Evolutionary conservation across 2,888 invertebrate genomes (phyloP).

Genomic region (Agriopis leucophaearia): DNA sequence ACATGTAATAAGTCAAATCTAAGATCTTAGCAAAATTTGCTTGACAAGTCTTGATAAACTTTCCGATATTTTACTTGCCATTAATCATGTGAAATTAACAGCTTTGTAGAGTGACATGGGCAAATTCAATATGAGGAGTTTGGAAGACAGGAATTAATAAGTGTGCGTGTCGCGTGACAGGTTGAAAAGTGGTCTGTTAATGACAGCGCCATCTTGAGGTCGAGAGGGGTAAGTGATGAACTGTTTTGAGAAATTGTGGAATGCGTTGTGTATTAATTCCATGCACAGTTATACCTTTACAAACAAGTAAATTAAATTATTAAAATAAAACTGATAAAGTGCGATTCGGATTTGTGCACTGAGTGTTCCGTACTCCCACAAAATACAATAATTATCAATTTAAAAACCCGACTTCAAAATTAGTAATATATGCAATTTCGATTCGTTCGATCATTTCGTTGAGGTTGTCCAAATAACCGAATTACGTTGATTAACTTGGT

Average conservation of each 20-base stretch:
- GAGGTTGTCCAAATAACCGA: too few relatives aligned
- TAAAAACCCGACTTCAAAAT: too few relatives aligned
- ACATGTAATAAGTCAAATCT: neutral
- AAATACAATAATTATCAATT: too few relatives aligned
- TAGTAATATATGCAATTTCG: too few relatives aligned
- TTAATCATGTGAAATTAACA: constrained; percentile 24
- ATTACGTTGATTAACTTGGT: too few relatives aligned
- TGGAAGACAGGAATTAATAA: constrained; percentile 19
- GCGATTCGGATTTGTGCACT: too few relatives aligned
- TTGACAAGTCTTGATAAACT: constrained; percentile 20
- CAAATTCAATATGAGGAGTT: constrained; percentile 21
- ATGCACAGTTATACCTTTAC: too few relatives aligned
- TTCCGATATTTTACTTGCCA: constrained; percentile 13
- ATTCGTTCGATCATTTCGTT: too few relatives aligned
- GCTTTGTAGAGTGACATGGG: constrained; percentile 16
- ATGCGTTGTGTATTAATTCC: neutral
- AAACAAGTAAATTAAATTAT: too few relatives aligned
- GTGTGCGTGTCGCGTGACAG: constrained; percentile 18
- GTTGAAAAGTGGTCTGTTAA: constrained; percentile 24
- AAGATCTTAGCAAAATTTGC: constrained; percentile 5
- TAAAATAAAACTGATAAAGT: too few relatives aligned
- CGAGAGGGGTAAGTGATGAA: constrained; percentile 10
- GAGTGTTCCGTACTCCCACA: too few relatives aligned
- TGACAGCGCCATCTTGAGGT: constrained; percentile 21
- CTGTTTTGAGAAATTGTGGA: constrained; percentile 5